Percentiles rank a stretch among this genome's conserved stretches.
Evolutionary conservation across 2,888 invertebrate genomes (phyloP).

Genomic region (Hyles lineata): DNA sequence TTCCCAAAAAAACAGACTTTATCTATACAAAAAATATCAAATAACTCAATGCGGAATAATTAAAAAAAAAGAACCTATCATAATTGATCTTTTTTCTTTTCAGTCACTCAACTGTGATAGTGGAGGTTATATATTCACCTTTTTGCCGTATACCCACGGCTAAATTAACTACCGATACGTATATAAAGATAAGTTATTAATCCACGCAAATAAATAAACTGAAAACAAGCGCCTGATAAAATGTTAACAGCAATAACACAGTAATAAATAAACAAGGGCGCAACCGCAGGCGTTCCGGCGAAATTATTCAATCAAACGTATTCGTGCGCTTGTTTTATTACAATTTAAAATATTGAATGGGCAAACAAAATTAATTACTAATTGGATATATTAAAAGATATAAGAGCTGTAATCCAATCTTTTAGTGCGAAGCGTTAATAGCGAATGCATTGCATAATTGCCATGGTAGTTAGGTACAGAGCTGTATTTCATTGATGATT

Average conservation of each 20-base stretch:
- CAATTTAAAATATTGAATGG: conserved; percentile 9
- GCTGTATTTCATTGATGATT: too few relatives aligned
- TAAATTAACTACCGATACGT: too few relatives aligned
- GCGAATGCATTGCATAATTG: too few relatives aligned
- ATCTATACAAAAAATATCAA: too few relatives aligned
- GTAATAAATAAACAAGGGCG: conserved; percentile 13
- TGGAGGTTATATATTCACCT: too few relatives aligned
- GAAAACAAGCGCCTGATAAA: conserved; percentile 16
- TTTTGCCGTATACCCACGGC: too few relatives aligned
- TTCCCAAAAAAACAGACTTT: too few relatives aligned
- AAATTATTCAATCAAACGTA: conserved; percentile 22
- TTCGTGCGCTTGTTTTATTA: not conserved
- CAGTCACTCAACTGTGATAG: not conserved
- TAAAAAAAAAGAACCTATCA: not conserved
- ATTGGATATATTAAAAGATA: not conserved
- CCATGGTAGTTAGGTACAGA: too few relatives aligned
- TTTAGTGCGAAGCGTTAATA: not conserved
- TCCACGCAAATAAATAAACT: not conserved
- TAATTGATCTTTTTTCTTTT: not conserved
- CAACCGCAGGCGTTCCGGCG: conserved; percentile 18
- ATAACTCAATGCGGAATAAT: too few relatives aligned
- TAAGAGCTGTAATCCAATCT: not conserved
- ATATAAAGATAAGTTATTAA: not conserved
- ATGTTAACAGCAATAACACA: conserved; percentile 21
- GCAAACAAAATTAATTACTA: conserved; percentile 9